These are phyloP conservation scores for Caenorhabditis uteleia DNA, from an alignment of 2,888 invertebrate genomes.

Conservation along the genomic window DNA sequence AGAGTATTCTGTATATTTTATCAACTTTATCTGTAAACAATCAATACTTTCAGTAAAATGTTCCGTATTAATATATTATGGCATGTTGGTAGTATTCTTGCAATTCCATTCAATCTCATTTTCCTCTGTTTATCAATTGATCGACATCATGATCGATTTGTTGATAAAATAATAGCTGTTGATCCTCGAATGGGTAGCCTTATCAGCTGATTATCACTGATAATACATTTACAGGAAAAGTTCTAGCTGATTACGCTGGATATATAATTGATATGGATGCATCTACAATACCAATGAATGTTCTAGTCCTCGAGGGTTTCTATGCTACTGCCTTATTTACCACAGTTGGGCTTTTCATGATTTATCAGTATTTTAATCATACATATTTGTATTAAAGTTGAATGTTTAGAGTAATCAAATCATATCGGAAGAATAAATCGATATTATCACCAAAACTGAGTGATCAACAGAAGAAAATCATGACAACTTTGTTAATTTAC, in stretches of 20 bases:
- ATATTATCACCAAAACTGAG: conserved; percentile 5
- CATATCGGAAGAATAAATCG: conserved; percentile 1
- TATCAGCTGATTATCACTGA: background rate
- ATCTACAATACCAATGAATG: conserved; percentile 15
- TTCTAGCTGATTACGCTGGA: conserved; percentile 3
- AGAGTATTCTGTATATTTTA: too few relatives aligned
- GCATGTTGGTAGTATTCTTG: too few relatives aligned
- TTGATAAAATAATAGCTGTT: background rate
- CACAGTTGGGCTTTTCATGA: background rate
- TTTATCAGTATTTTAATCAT: too few relatives aligned
- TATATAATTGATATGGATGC: conserved; percentile 11
- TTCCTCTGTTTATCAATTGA: background rate
- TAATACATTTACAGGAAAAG: background rate
- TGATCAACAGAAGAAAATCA: conserved; percentile 9
- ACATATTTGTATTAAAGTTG: too few relatives aligned
- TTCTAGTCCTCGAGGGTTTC: conserved; percentile 8
- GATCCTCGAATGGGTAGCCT: background rate
- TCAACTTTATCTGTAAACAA: too few relatives aligned
- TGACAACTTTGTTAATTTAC: conserved; percentile 9
- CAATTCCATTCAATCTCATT: too few relatives aligned
- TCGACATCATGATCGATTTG: background rate
- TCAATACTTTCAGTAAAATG: too few relatives aligned
- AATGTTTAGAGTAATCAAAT: conserved; percentile 5
- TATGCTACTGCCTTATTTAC: background rate
- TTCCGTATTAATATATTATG: too few relatives aligned